Conservation (phyloP, 2,113 vertebrate species). For the Dendropsophus ebraccatus region DNA sequence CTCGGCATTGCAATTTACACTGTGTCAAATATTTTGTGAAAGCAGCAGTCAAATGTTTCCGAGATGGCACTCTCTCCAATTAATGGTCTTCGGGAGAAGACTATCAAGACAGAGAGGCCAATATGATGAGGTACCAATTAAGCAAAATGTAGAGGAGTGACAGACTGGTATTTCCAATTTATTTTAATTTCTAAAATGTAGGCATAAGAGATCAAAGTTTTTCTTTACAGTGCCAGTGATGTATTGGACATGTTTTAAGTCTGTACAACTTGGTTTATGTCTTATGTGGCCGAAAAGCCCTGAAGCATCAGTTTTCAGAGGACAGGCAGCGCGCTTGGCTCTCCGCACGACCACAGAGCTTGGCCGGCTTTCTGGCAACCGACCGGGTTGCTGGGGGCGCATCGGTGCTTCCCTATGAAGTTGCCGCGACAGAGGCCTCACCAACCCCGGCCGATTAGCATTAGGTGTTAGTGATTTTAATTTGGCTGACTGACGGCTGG, state of each 20-base stretch:
- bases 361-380: too few relatives aligned
- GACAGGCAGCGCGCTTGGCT: too few relatives aligned
- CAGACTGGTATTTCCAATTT: not conserved
- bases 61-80: conserved; percentile 13
- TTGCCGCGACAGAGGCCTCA: too few relatives aligned
- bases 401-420: too few relatives aligned
- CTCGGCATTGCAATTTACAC: not conserved
- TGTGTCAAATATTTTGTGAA: not conserved
- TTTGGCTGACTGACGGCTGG: too few relatives aligned
- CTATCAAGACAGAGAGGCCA: not conserved
- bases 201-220: not conserved
- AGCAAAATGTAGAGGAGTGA: not conserved
- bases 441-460: too few relatives aligned
- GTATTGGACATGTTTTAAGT: not conserved
- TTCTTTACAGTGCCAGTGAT: not conserved
- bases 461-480: too few relatives aligned
- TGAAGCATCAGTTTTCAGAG: too few relatives aligned
- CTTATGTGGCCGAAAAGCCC: too few relatives aligned
- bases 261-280: too few relatives aligned
- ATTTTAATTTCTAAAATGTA: not conserved
- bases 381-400: too few relatives aligned
- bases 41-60: not conserved
- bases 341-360: too few relatives aligned
- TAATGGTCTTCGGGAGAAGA: not conserved
- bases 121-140: not conserved